These are phyloP conservation scores for Aradus depressus DNA, from an alignment of 2,888 invertebrate species.

Conservation along the genomic window DNA sequence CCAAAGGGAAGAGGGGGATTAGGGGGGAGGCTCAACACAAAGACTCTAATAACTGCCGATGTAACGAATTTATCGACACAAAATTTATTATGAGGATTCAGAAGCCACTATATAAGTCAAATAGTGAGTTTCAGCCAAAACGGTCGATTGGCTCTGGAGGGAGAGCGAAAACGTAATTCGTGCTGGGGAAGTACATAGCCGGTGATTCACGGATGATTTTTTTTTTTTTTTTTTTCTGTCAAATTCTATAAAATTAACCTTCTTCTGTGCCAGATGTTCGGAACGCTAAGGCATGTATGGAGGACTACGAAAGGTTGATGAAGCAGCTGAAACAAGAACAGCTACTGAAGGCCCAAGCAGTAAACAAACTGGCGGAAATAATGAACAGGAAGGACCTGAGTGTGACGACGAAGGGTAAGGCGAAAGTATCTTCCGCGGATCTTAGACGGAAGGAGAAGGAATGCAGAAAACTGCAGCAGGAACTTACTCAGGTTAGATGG, in stretches of 20 bases:
- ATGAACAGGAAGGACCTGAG: slow-evolving; percentile 84
- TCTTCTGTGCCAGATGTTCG: slow-evolving; percentile 25
- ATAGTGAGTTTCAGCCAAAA: too few species aligned
- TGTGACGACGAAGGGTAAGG: slow-evolving; percentile 51
- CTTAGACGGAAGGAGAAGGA: slow-evolving; percentile 86
- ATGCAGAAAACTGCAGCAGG: slow-evolving; percentile 86
- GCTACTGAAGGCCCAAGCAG: slow-evolving; percentile 82
- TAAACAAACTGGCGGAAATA: slow-evolving; percentile 93
- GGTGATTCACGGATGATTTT: not conserved
- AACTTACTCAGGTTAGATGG: slow-evolving; percentile 65
- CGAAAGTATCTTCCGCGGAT: slow-evolving; percentile 67
- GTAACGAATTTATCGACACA: too few species aligned
- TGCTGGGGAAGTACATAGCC: too few species aligned
- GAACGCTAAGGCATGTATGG: slow-evolving; percentile 35
- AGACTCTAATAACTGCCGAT: too few species aligned
- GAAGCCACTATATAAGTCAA: too few species aligned
- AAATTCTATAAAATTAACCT: not conserved
- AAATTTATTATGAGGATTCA: too few species aligned
- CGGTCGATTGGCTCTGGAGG: too few species aligned
- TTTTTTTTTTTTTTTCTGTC: not conserved
- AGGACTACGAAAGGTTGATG: slow-evolving; percentile 68
- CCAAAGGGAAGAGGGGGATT: too few species aligned
- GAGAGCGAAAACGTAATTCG: too few species aligned
- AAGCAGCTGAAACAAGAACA: slow-evolving; percentile 78
- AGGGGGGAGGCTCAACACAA: too few species aligned